phyloP scores from a whole-genome alignment of 1,140 invertebrate genomes.

The Amyelois transitella region DNA sequence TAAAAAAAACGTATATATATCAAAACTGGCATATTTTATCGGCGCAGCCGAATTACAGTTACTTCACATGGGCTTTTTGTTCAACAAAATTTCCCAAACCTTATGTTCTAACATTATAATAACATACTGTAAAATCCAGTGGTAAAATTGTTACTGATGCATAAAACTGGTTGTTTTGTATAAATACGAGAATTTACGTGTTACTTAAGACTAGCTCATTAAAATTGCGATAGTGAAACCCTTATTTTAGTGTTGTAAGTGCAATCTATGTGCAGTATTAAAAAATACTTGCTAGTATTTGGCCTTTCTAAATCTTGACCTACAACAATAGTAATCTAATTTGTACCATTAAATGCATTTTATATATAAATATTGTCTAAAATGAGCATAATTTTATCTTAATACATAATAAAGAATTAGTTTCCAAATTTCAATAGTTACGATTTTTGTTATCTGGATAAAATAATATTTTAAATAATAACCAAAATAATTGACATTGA shows the following conservation, averaged over 20 bases:
- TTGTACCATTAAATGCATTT: constrained; percentile 57
- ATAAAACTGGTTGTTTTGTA: too few relatives aligned
- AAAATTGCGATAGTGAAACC: too few relatives aligned
- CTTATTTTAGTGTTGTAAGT: neutral
- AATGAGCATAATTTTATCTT: constrained; percentile 31
- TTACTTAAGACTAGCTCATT: too few relatives aligned
- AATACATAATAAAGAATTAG: constrained; percentile 3
- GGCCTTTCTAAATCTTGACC: constrained; percentile 15
- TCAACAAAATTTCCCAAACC: too few relatives aligned
- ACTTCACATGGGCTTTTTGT: too few relatives aligned
- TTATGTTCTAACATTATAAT: too few relatives aligned
- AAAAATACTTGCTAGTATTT: neutral
- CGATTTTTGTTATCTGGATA: constrained; percentile 5
- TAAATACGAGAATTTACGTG: too few relatives aligned
- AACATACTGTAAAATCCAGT: too few relatives aligned
- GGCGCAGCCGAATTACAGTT: too few relatives aligned
- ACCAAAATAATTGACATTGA: constrained; percentile 11
- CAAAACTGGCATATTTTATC: too few relatives aligned
- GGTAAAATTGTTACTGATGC: too few relatives aligned
- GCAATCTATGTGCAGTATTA: neutral
- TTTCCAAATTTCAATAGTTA: constrained; percentile 5
- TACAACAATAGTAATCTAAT: constrained; percentile 40
- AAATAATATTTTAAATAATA: constrained; percentile 2
- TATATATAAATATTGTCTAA: constrained; percentile 47
- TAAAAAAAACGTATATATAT: too few relatives aligned